Evolutionary conservation across 2,888 invertebrate species (phyloP).

Genomic region (Serrognathus titanus): DNA sequence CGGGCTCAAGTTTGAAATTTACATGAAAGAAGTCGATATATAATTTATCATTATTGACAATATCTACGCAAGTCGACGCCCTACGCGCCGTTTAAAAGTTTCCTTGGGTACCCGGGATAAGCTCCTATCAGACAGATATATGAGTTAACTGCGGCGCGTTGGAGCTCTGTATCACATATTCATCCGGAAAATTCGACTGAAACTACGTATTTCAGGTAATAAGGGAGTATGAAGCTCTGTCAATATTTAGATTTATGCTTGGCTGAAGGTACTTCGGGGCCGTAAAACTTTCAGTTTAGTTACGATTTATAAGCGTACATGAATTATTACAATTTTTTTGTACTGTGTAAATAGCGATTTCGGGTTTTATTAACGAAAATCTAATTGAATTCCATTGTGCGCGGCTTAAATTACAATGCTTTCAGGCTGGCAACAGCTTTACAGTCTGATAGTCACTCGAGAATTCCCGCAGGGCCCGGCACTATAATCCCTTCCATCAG

Average conservation of each 20-base stretch:
- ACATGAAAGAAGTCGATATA: constrained; percentile 13
- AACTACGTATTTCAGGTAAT: constrained; percentile 21
- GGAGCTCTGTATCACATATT: constrained; percentile 20
- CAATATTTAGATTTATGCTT: constrained; percentile 15
- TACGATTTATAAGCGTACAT: not conserved
- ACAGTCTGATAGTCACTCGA: constrained; percentile 10
- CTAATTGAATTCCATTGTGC: too few species aligned
- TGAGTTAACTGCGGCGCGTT: constrained; percentile 19
- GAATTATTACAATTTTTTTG: not conserved
- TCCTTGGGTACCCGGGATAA: constrained; percentile 18
- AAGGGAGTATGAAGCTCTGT: constrained; percentile 17
- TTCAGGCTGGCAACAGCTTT: constrained; percentile 5
- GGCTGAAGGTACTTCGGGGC: constrained; percentile 7
- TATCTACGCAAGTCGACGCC: constrained; percentile 20
- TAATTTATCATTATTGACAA: constrained; percentile 23
- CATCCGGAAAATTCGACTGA: constrained; percentile 16
- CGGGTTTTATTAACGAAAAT: too few species aligned
- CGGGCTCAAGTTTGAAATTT: too few species aligned
- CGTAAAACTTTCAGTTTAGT: constrained; percentile 8
- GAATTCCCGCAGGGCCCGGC: constrained; percentile 9
- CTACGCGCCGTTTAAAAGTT: constrained; percentile 16
- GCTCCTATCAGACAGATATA: constrained; percentile 22
- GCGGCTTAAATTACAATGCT: too few species aligned
- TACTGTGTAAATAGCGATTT: not conserved
- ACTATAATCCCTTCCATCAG: constrained; percentile 8